These are phyloP conservation scores for Platycheirus albimanus DNA, from an alignment of 2,888 invertebrate genomes.

Conservation along the genomic window DNA sequence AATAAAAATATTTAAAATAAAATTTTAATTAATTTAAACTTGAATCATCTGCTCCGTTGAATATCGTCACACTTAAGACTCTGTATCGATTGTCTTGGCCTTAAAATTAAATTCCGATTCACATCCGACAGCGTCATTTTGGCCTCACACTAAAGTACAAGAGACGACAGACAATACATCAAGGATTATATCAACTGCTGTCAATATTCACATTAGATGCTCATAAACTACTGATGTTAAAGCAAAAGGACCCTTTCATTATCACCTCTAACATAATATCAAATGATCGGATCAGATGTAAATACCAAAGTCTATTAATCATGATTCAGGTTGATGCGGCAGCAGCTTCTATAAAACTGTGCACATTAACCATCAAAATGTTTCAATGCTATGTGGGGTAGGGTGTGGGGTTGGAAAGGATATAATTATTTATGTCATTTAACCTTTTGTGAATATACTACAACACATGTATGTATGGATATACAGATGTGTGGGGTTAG, in stretches of 20 bases:
- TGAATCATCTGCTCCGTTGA: neutral
- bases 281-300: constrained; percentile 59
- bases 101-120: neutral
- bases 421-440: constrained; percentile 73
- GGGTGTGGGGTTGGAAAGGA: constrained; percentile 49
- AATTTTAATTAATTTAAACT: neutral
- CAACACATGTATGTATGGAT: too few relatives aligned
- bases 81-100: neutral
- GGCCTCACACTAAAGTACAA: neutral
- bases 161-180: constrained; percentile 5
- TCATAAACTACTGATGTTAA: constrained; percentile 37
- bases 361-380: constrained; percentile 66
- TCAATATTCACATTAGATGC: constrained; percentile 44
- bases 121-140: neutral
- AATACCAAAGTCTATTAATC: constrained; percentile 61
- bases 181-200: constrained; percentile 24
- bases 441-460: constrained; percentile 57
- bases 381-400: neutral
- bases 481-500: neutral
- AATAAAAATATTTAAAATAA: too few relatives aligned
- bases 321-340: constrained; percentile 33
- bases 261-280: constrained; percentile 51
- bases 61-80: neutral
- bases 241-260: constrained; percentile 51
- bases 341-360: constrained; percentile 10